phyloP scores from a whole-genome alignment of 2,888 invertebrate species.

The Aproaerema taeniolella region DNA sequence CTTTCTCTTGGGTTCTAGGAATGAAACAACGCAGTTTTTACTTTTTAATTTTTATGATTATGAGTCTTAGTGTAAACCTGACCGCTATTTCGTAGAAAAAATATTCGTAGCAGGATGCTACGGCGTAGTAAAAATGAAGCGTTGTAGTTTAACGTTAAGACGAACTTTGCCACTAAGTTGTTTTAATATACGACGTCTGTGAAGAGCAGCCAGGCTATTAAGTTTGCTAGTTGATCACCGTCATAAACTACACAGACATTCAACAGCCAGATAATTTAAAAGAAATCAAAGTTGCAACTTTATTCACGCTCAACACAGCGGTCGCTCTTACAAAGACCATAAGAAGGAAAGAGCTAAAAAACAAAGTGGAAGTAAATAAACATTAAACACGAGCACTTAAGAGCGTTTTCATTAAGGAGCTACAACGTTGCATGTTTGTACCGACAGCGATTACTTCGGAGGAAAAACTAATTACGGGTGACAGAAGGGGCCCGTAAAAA shows the following conservation, averaged over 20 bases:
- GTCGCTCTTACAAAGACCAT: constrained; percentile 41
- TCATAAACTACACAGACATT: constrained; percentile 24
- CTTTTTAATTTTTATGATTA: too few relatives aligned
- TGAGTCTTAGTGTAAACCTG: too few relatives aligned
- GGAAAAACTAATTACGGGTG: constrained; percentile 66
- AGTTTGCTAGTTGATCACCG: constrained; percentile 21
- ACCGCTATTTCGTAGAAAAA: not conserved
- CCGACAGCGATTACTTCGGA: constrained; percentile 55
- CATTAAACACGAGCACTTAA: constrained; percentile 65
- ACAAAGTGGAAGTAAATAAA: constrained; percentile 66
- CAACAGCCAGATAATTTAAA: constrained; percentile 32
- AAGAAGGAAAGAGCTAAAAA: constrained; percentile 49
- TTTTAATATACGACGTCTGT: constrained; percentile 1
- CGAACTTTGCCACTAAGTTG: constrained; percentile 1
- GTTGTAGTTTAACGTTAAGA: not conserved
- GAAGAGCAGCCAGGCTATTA: constrained; percentile 8
- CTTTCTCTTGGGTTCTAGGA: too few relatives aligned
- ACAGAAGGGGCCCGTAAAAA: constrained; percentile 42
- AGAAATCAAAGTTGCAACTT: constrained; percentile 42
- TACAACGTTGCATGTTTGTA: constrained; percentile 67
- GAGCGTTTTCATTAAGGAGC: constrained; percentile 67
- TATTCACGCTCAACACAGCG: constrained; percentile 32
- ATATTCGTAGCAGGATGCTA: constrained; percentile 4
- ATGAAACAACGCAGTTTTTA: too few relatives aligned
- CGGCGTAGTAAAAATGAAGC: not conserved